Base-by-base conservation (phyloP, 2,888 invertebrate genomes). In the Heliconius aoede region DNA sequence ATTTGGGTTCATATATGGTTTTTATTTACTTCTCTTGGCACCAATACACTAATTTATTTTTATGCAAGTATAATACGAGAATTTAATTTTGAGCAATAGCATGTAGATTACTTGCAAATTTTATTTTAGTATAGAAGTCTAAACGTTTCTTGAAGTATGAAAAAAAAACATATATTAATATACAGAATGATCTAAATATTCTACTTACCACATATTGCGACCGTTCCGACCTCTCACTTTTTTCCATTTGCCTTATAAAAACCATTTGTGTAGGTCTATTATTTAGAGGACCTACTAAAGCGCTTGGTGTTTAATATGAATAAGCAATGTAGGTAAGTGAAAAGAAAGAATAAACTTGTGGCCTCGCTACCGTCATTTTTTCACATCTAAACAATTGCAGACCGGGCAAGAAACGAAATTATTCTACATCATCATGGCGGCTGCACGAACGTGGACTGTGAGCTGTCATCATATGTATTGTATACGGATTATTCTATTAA, bases 311-410 rank as follows among this genome's bases (percentile, higher is more conserved):
- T 76, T 79, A 77, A 73, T 64, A 76, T 78, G 75, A 77, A 79
- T 78, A 78, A 76, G 74, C 74, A 69, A 78, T 73, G 68, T 60
- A 73, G 68, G 72, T 75, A 61, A 74, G 51, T 51, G 72, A 61
- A 79, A 76, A 78, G 60, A 74, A 72, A 76, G 74, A 73, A 76
- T 55, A 72, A 72, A 78, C 18, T 36, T 46, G 36, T 64, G 26
- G 65, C 60, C 77, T 55, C 40, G 75, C 58, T 73, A 60, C 65
- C 46, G 76, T 32, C 79, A 83, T 86, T 85, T 87, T 85, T 86
- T 86, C 84, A 86, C 86, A 86, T 86, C 85, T 86, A 86, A 87
- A 86, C 86, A 87, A 87, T 84, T 81, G 83, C 83, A 79, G 82
- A 65, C 64, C 36, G 28, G 72, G 81, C 84, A 80, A 83, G 83